These are phyloP conservation scores for Arvicanthis niloticus DNA, from an alignment of 2,113 vertebrate species.

Conservation along the genomic window DNA sequence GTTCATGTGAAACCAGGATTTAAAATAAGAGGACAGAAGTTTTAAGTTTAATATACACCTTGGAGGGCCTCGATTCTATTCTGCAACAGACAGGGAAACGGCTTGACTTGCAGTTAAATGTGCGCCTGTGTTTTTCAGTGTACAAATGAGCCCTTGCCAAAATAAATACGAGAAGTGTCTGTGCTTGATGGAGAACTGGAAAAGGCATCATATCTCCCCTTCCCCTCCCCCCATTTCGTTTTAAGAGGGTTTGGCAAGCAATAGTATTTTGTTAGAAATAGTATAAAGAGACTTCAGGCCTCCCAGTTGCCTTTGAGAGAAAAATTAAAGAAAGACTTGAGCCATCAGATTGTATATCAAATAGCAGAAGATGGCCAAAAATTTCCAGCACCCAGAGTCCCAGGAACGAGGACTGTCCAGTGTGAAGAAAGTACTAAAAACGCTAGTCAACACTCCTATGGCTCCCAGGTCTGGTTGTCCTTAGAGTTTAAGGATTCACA, in stretches of 20 bases:
- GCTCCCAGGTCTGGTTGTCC: slow-evolving; percentile 45
- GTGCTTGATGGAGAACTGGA: slow-evolving; percentile 4
- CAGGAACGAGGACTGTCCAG: slow-evolving; percentile 24
- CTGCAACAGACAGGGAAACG: slow-evolving; percentile 24
- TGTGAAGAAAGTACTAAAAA: slow-evolving; percentile 48
- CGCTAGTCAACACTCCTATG: slow-evolving; percentile 56
- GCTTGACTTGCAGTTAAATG: not conserved
- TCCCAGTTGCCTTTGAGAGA: slow-evolving; percentile 76
- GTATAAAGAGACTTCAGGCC: slow-evolving; percentile 38
- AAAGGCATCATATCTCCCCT: slow-evolving; percentile 18
- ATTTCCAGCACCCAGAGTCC: slow-evolving; percentile 59
- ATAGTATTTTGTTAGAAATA: slow-evolving; percentile 71
- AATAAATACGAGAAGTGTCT: slow-evolving; percentile 69
- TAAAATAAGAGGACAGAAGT: slow-evolving; percentile 6
- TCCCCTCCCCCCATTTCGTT: slow-evolving; percentile 17
- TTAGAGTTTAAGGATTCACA: slow-evolving; percentile 40
- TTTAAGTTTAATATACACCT: not conserved
- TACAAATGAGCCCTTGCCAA: slow-evolving; percentile 55
- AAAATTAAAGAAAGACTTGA: not conserved
- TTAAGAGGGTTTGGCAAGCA: slow-evolving; percentile 71
- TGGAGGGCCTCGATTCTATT: slow-evolving; percentile 15
- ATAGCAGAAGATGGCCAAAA: slow-evolving; percentile 64
- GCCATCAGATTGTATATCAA: slow-evolving; percentile 72
- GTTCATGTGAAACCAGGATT: not conserved
- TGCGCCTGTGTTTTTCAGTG: slow-evolving; percentile 29